Conservation (phyloP, 2,113 vertebrate genomes). For the Cyprinodon variegatus region DNA sequence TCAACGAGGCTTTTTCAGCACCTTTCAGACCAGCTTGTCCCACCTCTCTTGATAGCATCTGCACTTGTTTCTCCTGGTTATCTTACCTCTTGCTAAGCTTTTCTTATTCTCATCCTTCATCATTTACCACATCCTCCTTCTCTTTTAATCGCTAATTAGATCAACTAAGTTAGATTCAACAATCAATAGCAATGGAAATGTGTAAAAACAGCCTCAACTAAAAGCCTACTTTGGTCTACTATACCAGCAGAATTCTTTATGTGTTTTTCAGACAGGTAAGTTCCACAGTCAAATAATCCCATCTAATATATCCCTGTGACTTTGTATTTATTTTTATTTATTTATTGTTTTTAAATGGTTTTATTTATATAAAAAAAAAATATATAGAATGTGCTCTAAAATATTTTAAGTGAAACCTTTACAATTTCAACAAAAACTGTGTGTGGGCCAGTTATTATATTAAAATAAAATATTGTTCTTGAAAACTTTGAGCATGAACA, state of each 20-base stretch:
- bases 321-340: too few relatives aligned
- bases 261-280: neutral
- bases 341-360: too few relatives aligned
- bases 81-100: conserved; percentile 7
- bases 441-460: neutral
- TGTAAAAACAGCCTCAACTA: neutral
- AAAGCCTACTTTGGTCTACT: neutral
- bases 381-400: too few relatives aligned
- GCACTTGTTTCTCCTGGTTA: conserved; percentile 18
- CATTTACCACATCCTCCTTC: conserved; percentile 2
- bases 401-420: neutral
- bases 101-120: neutral
- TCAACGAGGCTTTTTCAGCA: conserved; percentile 58
- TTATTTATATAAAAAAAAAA: too few relatives aligned
- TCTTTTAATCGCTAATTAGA: neutral
- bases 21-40: conserved; percentile 20
- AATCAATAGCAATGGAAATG: neutral
- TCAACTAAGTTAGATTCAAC: neutral
- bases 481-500: conserved; percentile 20
- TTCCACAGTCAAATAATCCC: too few relatives aligned
- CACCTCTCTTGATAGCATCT: conserved; percentile 11
- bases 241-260: neutral
- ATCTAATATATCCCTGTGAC: too few relatives aligned
- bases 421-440: neutral
- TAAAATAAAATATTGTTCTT: neutral